These are phyloP conservation scores for Yoshiicerus persimilis DNA, from an alignment of 1,140 invertebrate genomes.

Conservation along the genomic window DNA sequence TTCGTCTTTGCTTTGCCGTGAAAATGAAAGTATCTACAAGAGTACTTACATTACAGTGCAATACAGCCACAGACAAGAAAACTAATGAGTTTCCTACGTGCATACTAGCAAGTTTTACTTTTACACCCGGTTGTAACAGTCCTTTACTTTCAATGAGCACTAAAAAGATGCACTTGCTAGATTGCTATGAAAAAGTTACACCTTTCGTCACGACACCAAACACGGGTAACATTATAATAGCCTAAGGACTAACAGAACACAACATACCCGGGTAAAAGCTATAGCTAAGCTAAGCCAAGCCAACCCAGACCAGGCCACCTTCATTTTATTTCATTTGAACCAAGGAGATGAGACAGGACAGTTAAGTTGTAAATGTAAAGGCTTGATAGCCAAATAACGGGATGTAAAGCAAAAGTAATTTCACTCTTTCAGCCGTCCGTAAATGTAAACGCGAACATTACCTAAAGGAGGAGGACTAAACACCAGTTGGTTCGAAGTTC, in stretches of 20 bases:
- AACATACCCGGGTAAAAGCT: not conserved
- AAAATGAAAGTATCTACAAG: not conserved
- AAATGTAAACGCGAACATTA: not conserved
- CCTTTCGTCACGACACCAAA: constrained; percentile 10
- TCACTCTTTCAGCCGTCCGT: not conserved
- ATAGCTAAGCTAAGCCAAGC: not conserved
- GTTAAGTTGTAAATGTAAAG: constrained; percentile 23
- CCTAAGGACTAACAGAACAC: not conserved
- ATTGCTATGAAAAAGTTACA: constrained; percentile 15
- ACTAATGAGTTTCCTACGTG: constrained; percentile 19
- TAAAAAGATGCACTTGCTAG: constrained; percentile 11
- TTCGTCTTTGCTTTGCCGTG: not conserved
- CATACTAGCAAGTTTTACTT: not conserved
- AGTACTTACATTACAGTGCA: not conserved
- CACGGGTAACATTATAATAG: too few species aligned
- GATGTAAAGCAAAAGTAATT: constrained; percentile 24
- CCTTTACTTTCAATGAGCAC: constrained; percentile 22
- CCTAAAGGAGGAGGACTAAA: constrained; percentile 39
- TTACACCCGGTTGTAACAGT: not conserved
- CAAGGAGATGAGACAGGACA: constrained; percentile 2
- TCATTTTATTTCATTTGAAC: not conserved
- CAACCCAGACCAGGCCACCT: not conserved
- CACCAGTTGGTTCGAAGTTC: constrained; percentile 27
- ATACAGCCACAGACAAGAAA: not conserved
- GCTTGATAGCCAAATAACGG: constrained; percentile 15